Evolutionary conservation across 35 echinoderm and acorn worm species (phyloP).

Genomic region (Ophioderma brevispina): DNA sequence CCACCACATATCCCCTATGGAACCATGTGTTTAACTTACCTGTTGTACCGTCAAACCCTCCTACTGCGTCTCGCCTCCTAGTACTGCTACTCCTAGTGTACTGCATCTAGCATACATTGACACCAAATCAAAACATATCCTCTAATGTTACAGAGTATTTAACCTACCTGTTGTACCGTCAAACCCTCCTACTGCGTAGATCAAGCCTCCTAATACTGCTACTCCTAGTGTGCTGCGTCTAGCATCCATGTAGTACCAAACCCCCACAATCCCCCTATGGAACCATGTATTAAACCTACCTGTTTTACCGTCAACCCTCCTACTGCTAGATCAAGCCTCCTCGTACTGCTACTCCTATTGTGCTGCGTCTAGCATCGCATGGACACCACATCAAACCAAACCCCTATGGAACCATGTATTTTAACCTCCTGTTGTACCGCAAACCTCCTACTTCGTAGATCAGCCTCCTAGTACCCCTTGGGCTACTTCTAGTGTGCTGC

Average conservation of each 20-base stretch:
- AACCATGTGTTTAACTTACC: too few species aligned
- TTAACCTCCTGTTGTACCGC: conserved; percentile 93
- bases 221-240: conserved; percentile 95
- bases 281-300: too few species aligned
- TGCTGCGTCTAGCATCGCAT: too few species aligned
- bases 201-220: conserved; percentile 82
- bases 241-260: conserved; percentile 95
- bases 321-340: too few species aligned
- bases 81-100: not conserved
- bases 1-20: too few species aligned
- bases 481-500: conserved; percentile 93
- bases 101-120: too few species aligned
- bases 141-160: too few species aligned
- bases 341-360: not conserved
- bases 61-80: conserved; percentile 46
- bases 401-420: too few species aligned
- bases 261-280: conserved; percentile 76
- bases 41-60: not conserved
- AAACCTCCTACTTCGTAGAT: conserved; percentile 97
- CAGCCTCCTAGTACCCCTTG: conserved; percentile 80
- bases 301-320: too few species aligned
- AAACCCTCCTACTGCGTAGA: conserved; percentile 97
- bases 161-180: conserved; percentile 98
- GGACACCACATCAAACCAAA: too few species aligned
- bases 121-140: too few species aligned